A percentile compares a stretch with the other conserved stretches of the same genome.
Conservation (phyloP, 2,888 invertebrate genomes). For the Philonicus albiceps region DNA sequence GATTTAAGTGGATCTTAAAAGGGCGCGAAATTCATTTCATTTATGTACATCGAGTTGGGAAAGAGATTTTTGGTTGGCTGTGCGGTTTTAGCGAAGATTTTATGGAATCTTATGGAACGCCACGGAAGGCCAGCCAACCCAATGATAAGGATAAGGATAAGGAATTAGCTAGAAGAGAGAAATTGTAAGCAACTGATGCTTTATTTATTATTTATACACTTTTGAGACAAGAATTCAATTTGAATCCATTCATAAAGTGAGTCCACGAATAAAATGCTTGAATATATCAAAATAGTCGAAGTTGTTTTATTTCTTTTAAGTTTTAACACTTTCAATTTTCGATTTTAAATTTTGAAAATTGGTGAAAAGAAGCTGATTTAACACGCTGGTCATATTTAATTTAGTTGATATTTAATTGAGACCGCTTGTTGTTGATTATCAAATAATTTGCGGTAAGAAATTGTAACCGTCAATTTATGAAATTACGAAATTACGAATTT, state of each 20-base stretch:
- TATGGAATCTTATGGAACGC: neutral
- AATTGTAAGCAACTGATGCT: neutral
- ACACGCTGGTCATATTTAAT: neutral
- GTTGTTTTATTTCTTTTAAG: neutral
- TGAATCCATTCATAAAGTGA: neutral
- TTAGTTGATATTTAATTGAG: too few species aligned
- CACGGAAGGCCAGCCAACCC: neutral
- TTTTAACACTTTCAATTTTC: too few species aligned
- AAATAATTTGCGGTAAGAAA: too few species aligned
- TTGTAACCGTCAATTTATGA: too few species aligned
- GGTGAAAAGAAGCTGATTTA: too few species aligned
- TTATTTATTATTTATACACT: conserved; percentile 9
- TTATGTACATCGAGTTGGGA: neutral
- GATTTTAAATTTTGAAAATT: too few species aligned
- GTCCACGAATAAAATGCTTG: conserved; percentile 36
- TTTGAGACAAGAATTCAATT: neutral
- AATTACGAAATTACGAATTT: too few species aligned
- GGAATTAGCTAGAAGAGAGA: neutral
- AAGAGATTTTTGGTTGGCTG: neutral
- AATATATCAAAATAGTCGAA: neutral
- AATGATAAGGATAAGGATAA: neutral
- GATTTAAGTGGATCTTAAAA: conserved; percentile 17
- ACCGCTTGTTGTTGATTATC: too few species aligned
- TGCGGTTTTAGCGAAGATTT: neutral
- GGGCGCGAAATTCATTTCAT: neutral